Conservation (phyloP, 2,888 invertebrate genomes). For the Drosophila fulvimacula region DNA sequence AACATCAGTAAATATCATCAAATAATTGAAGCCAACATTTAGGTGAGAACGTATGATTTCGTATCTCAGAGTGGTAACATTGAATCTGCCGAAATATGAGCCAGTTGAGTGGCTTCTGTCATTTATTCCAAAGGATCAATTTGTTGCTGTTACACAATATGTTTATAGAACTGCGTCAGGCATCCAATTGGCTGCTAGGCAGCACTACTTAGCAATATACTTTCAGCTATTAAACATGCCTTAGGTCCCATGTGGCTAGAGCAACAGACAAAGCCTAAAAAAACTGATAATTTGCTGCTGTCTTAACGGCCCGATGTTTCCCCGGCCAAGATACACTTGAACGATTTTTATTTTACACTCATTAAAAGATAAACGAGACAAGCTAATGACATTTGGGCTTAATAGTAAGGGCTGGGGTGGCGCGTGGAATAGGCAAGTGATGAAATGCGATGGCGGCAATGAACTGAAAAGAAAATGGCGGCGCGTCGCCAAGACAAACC, state of each 20-base stretch:
- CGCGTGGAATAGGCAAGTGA: slow-evolving; percentile 30
- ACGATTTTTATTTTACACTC: slow-evolving; percentile 74
- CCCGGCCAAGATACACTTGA: slow-evolving; percentile 35
- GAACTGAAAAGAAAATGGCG: slow-evolving; percentile 70
- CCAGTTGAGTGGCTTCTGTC: neutral
- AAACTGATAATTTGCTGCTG: slow-evolving; percentile 63
- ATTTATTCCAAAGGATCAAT: slow-evolving; percentile 14
- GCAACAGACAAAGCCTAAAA: slow-evolving; percentile 28
- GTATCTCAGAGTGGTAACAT: neutral
- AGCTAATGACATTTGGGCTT: slow-evolving; percentile 74
- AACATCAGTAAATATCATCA: too few species aligned
- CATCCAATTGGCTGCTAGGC: slow-evolving; percentile 23
- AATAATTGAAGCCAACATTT: too few species aligned
- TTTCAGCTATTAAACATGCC: slow-evolving; percentile 29
- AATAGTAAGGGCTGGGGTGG: slow-evolving; percentile 46
- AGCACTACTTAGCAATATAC: slow-evolving; percentile 20
- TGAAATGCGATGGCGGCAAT: slow-evolving; percentile 64
- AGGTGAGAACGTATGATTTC: neutral
- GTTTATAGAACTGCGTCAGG: slow-evolving; percentile 12
- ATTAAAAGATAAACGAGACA: slow-evolving; percentile 80
- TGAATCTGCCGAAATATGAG: neutral
- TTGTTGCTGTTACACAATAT: slow-evolving; percentile 24
- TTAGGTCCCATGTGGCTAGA: slow-evolving; percentile 26
- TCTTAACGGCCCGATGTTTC: slow-evolving; percentile 1
- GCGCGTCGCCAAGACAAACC: slow-evolving; percentile 62